phyloP scores from a whole-genome alignment of 2,797 vertebrate genomes.

The Etheostoma nigrum region DNA sequence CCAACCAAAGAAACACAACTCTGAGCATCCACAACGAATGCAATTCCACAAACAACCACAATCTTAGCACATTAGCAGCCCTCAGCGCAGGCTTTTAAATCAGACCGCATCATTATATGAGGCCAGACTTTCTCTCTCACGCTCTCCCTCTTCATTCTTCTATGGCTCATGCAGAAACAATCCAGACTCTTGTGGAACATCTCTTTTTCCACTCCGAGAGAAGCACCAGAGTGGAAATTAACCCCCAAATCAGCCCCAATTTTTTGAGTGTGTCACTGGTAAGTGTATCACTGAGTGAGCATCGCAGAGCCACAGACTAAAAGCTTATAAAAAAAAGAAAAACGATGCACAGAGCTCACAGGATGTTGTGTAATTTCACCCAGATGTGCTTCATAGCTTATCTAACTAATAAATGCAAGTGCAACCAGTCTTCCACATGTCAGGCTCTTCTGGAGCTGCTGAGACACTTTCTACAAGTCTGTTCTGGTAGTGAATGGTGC shows the following conservation, averaged over 20 bases:
- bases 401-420: conserved; percentile 70
- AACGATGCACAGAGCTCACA: conserved; percentile 50
- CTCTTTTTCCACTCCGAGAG: conserved; percentile 57
- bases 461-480: conserved; percentile 29
- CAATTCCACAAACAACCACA: conserved; percentile 66
- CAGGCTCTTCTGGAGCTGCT: conserved; percentile 24
- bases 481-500: conserved; percentile 14
- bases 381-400: conserved; percentile 77
- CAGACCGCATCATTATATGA: conserved; percentile 68
- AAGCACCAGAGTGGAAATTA: conserved; percentile 50
- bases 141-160: conserved; percentile 45
- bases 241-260: conserved; percentile 49
- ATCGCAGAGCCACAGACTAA: conserved; percentile 39
- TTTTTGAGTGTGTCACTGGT: conserved; percentile 43
- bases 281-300: conserved; percentile 40
- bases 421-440: conserved; percentile 28
- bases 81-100: conserved; percentile 66
- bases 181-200: conserved; percentile 61
- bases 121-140: conserved; percentile 56
- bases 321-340: conserved; percentile 29
- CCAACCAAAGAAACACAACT: conserved; percentile 42
- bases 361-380: conserved; percentile 79
- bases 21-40: conserved; percentile 40
- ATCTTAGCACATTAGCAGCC: conserved; percentile 78
- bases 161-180: conserved; percentile 54